Evolutionary conservation across 2,888 invertebrate genomes (phyloP), one percentile per base, ranked within the genome.

Genomic region (Drosophila acutilabella): DNA sequence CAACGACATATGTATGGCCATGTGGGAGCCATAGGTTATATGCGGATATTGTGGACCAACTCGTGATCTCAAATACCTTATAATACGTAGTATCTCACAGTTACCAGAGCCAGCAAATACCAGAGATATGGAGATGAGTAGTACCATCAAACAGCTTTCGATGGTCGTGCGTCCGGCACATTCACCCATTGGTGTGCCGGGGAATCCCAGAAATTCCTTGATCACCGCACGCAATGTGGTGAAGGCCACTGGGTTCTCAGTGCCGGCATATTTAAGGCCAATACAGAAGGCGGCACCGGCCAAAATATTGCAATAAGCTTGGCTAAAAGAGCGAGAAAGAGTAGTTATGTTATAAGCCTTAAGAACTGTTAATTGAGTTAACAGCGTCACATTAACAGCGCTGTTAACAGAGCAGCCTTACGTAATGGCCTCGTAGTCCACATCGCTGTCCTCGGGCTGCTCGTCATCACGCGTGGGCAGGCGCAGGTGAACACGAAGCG

Each of bases 81-180:
- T 97, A 69, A 97, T 93, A 40, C 98, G 94, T 90, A 99, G 93
- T 72, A 96, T 94, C 71, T 93, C 94, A 52, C 99, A 93, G 93
- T 98, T 96, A 0, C 99, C 99, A 3, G 98, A 98, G 0, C 99
- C 99, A 4, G 97, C 96, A 96, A 97, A 98, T n/a, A 98, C 95
- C 94, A 96, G 86, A 0, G 92, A 88, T 61, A 92, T 79, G 0
- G 98, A 95, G 10, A 98, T 92, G 56, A 98, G 93, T 54, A 97
- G 94, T 0, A 97, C 95, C 92, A 97, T 96, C 38, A 98, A 93
- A 89, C 98, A 97, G 13, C 96, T 96, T 93, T 98, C 98, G 16
- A 98, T 95, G 0, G 98, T 98, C 20, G 96, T 96, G 88, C 96
- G 95, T 0, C 98, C 98, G 1, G 98, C 97, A 80, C 97, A 94